Evolutionary conservation across 2,113 vertebrate species (phyloP), one percentile per base, ranked within the genome.

Genomic region (Indicator maculatus): DNA sequence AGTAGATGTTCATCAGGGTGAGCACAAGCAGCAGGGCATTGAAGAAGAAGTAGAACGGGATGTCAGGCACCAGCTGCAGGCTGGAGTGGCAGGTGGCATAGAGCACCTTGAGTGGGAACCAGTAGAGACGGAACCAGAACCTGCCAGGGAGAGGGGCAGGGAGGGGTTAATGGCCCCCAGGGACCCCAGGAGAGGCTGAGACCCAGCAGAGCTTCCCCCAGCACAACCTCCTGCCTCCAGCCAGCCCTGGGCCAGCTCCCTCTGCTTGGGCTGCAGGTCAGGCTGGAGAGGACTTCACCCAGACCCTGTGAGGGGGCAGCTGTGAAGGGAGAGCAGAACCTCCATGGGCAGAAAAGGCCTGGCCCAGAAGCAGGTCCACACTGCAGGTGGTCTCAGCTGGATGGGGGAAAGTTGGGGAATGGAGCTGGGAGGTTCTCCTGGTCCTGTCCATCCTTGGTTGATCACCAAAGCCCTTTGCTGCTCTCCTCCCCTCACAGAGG

Each of bases 31-130:
- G 98, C 70, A 99, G 98, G 3, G 96, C 56, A 8, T 99, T 99
- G 98, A 99, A 99, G 98, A 99, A 99, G 97, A 99, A 99, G 96
- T 99, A 99, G 97, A 99, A 99, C 21, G 99, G 99, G 93, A 99
- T 99, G 85, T 97, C 96, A 3, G 99, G 99, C 38, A 98, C 98
- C 0, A 83, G 66, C 91, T 98, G 98, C 45, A 99, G 97, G 97
- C 99, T 99, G 98, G 97, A 98, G 97, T 99, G 97, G 81, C 98
- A 98, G 1, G 99, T 98, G 96, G 98, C 98, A 0, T 99, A 99
- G 61, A 99, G 97, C 58, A 99, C 99, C 97, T 99, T 99, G 28
- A 99, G 98, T 3, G 99, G 99, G 94, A 99, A 99, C 99, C 99
- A 99, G 97, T 99, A 99, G 69, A 99, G 98, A 21, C 99, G 98